Evolutionary conservation across 2,797 vertebrate species (phyloP).

Genomic region (Echiichthys vipera): DNA sequence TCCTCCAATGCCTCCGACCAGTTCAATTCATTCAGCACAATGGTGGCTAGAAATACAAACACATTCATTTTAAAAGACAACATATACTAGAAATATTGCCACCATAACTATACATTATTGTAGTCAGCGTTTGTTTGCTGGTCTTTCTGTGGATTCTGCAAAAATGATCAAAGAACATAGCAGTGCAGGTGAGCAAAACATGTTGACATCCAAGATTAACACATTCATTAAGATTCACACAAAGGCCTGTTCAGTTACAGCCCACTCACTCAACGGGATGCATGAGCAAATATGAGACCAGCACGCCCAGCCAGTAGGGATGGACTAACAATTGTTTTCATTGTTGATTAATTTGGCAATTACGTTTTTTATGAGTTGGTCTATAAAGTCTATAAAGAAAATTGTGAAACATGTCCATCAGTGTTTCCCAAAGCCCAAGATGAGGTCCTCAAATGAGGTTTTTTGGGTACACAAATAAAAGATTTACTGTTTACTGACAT

Average conservation of each 20-base stretch:
- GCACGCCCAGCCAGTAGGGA: conserved; percentile 3
- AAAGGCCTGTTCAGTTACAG: conserved; percentile 19
- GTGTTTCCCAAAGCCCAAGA: too few species aligned
- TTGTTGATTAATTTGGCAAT: too few species aligned
- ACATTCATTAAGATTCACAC: conserved; percentile 57
- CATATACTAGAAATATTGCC: background rate
- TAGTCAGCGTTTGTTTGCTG: background rate
- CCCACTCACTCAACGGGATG: conserved; percentile 21
- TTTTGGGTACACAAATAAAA: too few species aligned
- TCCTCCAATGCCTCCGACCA: conserved; percentile 94
- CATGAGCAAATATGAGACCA: conserved; percentile 43
- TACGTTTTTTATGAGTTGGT: too few species aligned
- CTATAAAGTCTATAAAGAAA: too few species aligned
- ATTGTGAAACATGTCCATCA: too few species aligned
- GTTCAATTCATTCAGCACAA: conserved; percentile 95
- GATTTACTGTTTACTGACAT: too few species aligned
- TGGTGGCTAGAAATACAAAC: conserved; percentile 86
- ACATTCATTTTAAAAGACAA: conserved; percentile 12
- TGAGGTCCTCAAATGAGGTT: too few species aligned
- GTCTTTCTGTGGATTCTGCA: background rate
- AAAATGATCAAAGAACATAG: background rate
- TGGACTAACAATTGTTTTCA: too few species aligned
- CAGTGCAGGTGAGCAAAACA: background rate
- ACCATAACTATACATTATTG: background rate
- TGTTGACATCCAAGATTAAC: conserved; percentile 36